phyloP scores from a whole-genome alignment of 2,113 vertebrate species.

The Sitta europaea region DNA sequence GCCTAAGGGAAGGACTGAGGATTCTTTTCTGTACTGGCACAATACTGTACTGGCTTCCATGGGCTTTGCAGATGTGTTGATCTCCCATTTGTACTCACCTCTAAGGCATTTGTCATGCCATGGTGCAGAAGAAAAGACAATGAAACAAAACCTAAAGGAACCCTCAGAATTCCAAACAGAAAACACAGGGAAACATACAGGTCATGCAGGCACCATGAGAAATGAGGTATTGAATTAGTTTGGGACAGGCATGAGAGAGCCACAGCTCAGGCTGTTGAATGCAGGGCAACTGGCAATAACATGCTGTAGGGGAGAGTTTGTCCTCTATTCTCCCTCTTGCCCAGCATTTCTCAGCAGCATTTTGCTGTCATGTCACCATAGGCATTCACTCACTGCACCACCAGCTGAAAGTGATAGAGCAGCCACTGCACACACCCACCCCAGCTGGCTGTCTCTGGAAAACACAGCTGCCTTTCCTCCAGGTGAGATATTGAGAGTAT shows the following conservation, averaged over 20 bases:
- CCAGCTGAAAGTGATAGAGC: neutral
- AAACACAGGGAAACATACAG: neutral
- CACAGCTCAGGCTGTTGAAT: neutral
- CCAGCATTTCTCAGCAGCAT: neutral
- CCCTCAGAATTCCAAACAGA: neutral
- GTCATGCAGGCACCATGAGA: neutral
- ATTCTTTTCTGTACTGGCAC: neutral
- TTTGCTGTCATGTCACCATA: neutral
- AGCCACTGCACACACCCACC: neutral
- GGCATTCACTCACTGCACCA: neutral
- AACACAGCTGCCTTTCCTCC: neutral
- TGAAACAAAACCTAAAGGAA: neutral
- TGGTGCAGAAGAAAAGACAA: neutral
- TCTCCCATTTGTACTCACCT: neutral
- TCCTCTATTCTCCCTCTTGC: neutral
- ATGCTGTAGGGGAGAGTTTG: fast-evolving
- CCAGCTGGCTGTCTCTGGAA: neutral
- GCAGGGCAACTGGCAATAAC: neutral
- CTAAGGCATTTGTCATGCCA: neutral
- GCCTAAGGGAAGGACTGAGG: neutral
- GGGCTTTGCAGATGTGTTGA: neutral
- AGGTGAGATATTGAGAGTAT: neutral
- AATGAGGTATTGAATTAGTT: neutral
- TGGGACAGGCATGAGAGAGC: neutral
- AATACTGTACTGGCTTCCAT: neutral